Evolutionary conservation across 1,140 invertebrate genomes (phyloP), one percentile per base, ranked within the genome.

Genomic region (Patella vulgata): DNA sequence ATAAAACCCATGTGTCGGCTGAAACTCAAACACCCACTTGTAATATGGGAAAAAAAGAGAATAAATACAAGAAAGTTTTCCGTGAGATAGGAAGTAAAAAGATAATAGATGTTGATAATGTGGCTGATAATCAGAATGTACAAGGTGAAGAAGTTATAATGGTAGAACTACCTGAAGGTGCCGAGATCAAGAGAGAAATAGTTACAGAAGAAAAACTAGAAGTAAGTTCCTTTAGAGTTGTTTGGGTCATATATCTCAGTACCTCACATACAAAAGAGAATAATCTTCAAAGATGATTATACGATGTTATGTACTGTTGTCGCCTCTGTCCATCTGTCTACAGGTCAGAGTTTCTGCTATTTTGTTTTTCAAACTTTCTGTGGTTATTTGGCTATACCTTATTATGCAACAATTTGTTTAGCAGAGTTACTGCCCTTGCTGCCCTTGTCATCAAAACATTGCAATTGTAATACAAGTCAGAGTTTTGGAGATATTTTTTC

Each of bases 101-200:
- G n/a, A n/a, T n/a, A n/a, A n/a, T n/a, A n/a, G n/a, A n/a, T n/a
- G n/a, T n/a, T n/a, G n/a, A n/a, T n/a, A n/a, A n/a, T n/a, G n/a
- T n/a, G n/a, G n/a, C n/a, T n/a, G 30, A 17, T 8, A 21, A 27
- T 14, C 33, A 39, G 31, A 47, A 19, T 21, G n/a, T n/a, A 12
- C 30, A 55, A 1, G 60, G 46, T 14, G 54, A 66, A 36, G 63
- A 71, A 42, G 71, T 64, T 51, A 61, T 76, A 42, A 58, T 76
- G 12, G 74, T 76, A 6, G 62, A 68, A 39, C 51, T 76, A 12
- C 74, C 74, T 28, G 71, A 76, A 54, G 75, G 75, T 14, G 44
- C 62, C 9, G 58, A 58, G 6, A 57, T 78, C 11, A 72, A 70
- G 42, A 57, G 67, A 58, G 42, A 36, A 14, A 19, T 56, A 11